Evolutionary conservation across 2,888 invertebrate species (phyloP).

Genomic region (Encarsia formosa): DNA sequence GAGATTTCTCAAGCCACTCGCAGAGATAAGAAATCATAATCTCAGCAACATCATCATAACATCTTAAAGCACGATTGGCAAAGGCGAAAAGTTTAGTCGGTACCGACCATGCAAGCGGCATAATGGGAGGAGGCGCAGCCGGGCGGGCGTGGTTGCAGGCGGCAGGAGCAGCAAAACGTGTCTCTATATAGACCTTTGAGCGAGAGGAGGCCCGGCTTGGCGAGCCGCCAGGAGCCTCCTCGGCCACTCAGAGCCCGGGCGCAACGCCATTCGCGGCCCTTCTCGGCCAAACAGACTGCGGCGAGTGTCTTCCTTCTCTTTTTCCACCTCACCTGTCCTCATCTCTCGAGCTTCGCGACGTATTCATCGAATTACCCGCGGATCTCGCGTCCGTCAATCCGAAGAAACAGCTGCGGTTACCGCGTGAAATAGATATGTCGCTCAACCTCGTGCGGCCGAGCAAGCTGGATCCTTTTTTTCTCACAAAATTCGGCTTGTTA

Average conservation of each 20-base stretch:
- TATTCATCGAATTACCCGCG: too few relatives aligned
- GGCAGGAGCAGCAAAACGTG: neutral
- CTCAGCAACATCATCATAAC: too few relatives aligned
- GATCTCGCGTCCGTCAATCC: too few relatives aligned
- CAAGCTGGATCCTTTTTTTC: too few relatives aligned
- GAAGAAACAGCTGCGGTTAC: too few relatives aligned
- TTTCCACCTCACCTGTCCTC: neutral
- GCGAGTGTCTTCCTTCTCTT: neutral
- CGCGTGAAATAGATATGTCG: too few relatives aligned
- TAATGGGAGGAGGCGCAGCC: constrained; percentile 19
- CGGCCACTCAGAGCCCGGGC: neutral
- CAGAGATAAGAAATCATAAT: too few relatives aligned
- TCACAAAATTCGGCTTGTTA: too few relatives aligned
- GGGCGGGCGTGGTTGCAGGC: constrained; percentile 21
- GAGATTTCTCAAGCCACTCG: too few relatives aligned
- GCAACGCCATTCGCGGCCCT: neutral
- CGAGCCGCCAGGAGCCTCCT: constrained; percentile 9
- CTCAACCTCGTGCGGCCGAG: too few relatives aligned
- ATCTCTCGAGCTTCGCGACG: neutral
- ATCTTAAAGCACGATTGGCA: too few relatives aligned
- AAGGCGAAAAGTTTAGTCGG: too few relatives aligned
- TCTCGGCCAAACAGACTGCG: neutral
- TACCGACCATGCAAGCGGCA: constrained; percentile 19
- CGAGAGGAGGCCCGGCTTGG: neutral
- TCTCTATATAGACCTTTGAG: neutral